Conservation (phyloP, 2,888 invertebrate species). For the Drosophila meridionalis region DNA sequence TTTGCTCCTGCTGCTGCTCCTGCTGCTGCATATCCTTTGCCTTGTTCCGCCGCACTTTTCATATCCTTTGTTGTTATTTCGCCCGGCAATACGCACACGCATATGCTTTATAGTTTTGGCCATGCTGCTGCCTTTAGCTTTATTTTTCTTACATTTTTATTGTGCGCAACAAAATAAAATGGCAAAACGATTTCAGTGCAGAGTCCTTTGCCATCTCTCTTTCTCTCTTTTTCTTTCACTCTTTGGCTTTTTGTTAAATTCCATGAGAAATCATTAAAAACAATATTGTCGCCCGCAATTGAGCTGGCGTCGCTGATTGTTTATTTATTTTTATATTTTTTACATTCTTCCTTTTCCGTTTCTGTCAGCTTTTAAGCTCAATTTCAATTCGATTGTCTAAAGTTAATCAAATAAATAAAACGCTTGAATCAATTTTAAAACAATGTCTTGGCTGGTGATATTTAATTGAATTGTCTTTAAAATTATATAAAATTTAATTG, state of each 20-base stretch:
- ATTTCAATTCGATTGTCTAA: slow-evolving; percentile 28
- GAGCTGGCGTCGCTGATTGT: slow-evolving; percentile 58
- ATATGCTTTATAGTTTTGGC: slow-evolving; percentile 54
- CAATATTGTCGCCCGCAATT: slow-evolving; percentile 72
- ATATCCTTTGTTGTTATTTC: slow-evolving; percentile 45
- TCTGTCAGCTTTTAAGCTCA: slow-evolving; percentile 1
- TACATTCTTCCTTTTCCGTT: background rate
- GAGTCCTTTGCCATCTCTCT: background rate
- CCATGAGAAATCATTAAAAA: slow-evolving; percentile 73
- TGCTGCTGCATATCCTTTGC: slow-evolving; percentile 26
- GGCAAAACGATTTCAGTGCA: slow-evolving; percentile 41
- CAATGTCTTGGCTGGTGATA: too few species aligned
- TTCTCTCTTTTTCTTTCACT: background rate
- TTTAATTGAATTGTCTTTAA: background rate
- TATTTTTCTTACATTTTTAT: slow-evolving; percentile 28
- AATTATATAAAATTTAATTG: background rate
- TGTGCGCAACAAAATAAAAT: slow-evolving; percentile 47
- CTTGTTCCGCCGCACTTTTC: slow-evolving; percentile 35
- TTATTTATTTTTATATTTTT: slow-evolving; percentile 56
- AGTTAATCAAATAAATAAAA: slow-evolving; percentile 1
- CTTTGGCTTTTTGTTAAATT: slow-evolving; percentile 26
- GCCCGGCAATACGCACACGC: slow-evolving; percentile 49
- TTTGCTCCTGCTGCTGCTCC: slow-evolving; percentile 1
- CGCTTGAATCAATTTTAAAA: background rate
- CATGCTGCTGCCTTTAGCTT: slow-evolving; percentile 20